These are phyloP conservation scores for Catamblyrhynchus diadema DNA, from an alignment of 2,797 vertebrate genomes.

Conservation along the genomic window DNA sequence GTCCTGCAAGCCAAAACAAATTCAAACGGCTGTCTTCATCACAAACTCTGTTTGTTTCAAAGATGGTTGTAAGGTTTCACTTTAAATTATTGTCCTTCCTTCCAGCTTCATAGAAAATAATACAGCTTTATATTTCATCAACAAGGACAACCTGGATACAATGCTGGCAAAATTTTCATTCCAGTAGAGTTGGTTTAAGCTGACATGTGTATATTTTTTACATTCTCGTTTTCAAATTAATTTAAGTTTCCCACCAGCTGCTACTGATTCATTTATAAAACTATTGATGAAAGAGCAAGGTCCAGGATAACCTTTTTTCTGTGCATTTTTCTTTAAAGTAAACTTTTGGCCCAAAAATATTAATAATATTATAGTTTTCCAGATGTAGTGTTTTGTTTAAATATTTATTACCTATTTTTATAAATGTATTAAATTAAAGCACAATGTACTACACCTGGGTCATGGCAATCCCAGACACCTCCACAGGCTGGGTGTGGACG, in stretches of 20 bases:
- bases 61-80: background rate
- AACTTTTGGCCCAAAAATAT: background rate
- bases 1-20: background rate
- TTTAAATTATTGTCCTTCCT: background rate
- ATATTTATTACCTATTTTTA: background rate
- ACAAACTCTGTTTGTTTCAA: background rate
- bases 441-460: background rate
- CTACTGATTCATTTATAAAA: background rate
- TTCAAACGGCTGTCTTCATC: background rate
- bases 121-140: background rate
- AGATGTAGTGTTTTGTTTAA: background rate
- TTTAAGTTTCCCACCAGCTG: background rate
- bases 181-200: background rate
- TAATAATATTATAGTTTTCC: background rate
- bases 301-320: background rate
- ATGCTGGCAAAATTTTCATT: background rate
- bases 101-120: background rate
- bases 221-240: background rate
- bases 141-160: background rate
- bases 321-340: background rate
- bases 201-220: background rate
- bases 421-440: background rate
- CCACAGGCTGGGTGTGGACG: fast-evolving
- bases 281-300: background rate
- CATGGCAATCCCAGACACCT: background rate